Percentiles rank a stretch among this genome's conserved stretches.
Evolutionary conservation across 2,113 vertebrate species (phyloP).

Genomic region (Tupaia chinensis): DNA sequence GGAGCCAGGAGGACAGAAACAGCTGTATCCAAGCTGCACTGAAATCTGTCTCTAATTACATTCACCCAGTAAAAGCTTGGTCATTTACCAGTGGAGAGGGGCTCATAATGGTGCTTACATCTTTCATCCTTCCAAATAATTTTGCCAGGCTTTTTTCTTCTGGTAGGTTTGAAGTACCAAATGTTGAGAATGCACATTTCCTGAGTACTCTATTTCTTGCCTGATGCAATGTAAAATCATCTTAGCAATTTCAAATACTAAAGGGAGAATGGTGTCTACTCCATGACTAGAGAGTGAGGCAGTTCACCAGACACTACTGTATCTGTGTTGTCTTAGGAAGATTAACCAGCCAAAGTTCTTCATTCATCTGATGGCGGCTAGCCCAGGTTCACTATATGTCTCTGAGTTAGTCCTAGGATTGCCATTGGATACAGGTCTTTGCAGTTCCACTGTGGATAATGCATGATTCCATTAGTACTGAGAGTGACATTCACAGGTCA

Average conservation of each 20-base stretch:
- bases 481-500: constrained; percentile 82
- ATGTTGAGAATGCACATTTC: constrained; percentile 68
- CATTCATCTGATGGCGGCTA: constrained; percentile 82
- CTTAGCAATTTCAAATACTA: constrained; percentile 58
- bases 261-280: constrained; percentile 16
- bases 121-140: constrained; percentile 67
- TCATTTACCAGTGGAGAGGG: constrained; percentile 44
- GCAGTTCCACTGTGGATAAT: constrained; percentile 31
- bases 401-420: constrained; percentile 81
- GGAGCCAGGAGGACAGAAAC: constrained; percentile 62
- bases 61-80: constrained; percentile 59
- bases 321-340: constrained; percentile 69
- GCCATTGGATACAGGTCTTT: constrained; percentile 67
- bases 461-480: constrained; percentile 76
- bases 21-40: constrained; percentile 72
- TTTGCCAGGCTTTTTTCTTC: constrained; percentile 46
- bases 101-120: constrained; percentile 10
- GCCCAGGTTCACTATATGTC: constrained; percentile 79
- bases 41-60: constrained; percentile 81
- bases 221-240: constrained; percentile 63
- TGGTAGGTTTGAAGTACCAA: constrained; percentile 18
- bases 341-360: constrained; percentile 76
- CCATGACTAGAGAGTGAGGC: constrained; percentile 72
- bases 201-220: constrained; percentile 58
- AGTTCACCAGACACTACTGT: constrained; percentile 47